Percentiles rank a stretch among this genome's conserved stretches.
phyloP scores from a whole-genome alignment of 1,140 invertebrate genomes.

The Coenobita brevimanus region DNA sequence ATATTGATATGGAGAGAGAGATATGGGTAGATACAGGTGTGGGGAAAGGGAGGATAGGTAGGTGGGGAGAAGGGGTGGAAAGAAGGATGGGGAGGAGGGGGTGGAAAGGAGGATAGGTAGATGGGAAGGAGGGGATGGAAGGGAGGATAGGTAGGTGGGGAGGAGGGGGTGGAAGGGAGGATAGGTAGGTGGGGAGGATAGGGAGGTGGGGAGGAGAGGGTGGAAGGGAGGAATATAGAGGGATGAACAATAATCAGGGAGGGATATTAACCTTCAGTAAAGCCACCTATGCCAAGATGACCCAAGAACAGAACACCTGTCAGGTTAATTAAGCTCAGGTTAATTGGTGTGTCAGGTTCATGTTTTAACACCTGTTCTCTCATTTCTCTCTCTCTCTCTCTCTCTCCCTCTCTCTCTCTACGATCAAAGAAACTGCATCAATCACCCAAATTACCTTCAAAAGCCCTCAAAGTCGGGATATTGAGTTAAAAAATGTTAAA shows the following conservation, averaged over 20 bases:
- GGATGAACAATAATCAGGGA: background rate
- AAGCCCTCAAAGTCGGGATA: too few relatives aligned
- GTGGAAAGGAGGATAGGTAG: background rate
- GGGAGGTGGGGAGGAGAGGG: background rate
- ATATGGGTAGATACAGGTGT: background rate
- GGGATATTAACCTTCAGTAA: background rate
- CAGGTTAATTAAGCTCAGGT: background rate
- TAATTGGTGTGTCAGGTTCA: too few relatives aligned
- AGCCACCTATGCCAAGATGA: background rate
- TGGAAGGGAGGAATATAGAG: background rate
- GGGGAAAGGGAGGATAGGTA: background rate
- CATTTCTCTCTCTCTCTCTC: too few relatives aligned
- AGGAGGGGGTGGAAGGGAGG: background rate
- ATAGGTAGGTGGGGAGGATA: background rate
- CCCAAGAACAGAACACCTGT: background rate
- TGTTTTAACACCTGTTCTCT: too few relatives aligned
- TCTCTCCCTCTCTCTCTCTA: too few relatives aligned
- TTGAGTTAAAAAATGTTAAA: too few relatives aligned
- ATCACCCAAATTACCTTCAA: too few relatives aligned
- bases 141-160: background rate
- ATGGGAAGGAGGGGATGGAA: slow-evolving; percentile 10
- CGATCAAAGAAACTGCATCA: too few relatives aligned
- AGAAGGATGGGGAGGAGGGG: background rate
- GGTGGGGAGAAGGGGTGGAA: background rate
- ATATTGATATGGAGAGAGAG: background rate